A percentile compares a stretch with the other conserved stretches of the same genome.
phyloP scores from a whole-genome alignment of 2,888 invertebrate species.

The Microplitis manilae region DNA sequence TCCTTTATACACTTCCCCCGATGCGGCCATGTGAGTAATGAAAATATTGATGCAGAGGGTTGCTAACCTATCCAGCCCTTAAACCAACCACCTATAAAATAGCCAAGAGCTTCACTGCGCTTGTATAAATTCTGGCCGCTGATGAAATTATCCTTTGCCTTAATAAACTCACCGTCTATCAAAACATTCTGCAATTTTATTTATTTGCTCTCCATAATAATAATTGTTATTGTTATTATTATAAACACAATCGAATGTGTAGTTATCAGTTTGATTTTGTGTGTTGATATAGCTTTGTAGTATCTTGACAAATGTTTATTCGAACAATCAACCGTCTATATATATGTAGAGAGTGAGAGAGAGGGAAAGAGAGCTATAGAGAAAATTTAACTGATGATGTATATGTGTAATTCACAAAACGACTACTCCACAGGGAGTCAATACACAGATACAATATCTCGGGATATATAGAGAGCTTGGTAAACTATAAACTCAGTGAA shows the following conservation, averaged over 20 bases:
- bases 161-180: not conserved
- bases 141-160: not conserved
- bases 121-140: constrained; percentile 2
- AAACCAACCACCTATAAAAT: constrained; percentile 9
- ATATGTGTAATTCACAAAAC: not conserved
- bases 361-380: not conserved
- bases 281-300: not conserved
- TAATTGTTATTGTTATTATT: not conserved
- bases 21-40: constrained; percentile 1
- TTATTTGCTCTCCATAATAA: not conserved
- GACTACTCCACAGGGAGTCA: not conserved
- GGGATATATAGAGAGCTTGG: not conserved
- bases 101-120: not conserved
- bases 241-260: not conserved
- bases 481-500: not conserved
- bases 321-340: not conserved
- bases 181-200: not conserved
- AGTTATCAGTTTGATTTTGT: not conserved
- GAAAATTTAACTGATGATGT: not conserved
- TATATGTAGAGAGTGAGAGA: not conserved
- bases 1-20: not conserved
- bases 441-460: not conserved
- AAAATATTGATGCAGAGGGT: constrained; percentile 11
- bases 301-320: not conserved
- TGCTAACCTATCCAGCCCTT: not conserved